Percentiles rank a stretch among this genome's conserved stretches.
Evolutionary conservation across 2,888 invertebrate genomes (phyloP).

Genomic region (Encarsia formosa): DNA sequence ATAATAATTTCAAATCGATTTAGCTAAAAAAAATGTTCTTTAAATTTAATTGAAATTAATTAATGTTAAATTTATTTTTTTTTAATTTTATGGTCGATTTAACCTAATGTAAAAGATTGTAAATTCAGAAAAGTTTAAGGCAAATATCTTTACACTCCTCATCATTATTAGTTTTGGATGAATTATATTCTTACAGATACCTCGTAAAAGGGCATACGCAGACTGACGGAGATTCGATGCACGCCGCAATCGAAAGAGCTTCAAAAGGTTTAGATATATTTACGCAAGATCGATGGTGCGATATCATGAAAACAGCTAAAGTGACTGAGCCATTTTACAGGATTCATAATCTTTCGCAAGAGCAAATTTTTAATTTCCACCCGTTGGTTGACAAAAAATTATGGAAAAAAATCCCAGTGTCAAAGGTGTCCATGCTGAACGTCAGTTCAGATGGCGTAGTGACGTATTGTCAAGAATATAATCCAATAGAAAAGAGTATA

Average conservation of each 20-base stretch:
- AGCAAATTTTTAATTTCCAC: conserved; percentile 14
- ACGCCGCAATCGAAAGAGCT: conserved; percentile 12
- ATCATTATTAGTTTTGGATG: background rate
- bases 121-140: too few relatives aligned
- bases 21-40: too few relatives aligned
- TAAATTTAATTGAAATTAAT: too few relatives aligned
- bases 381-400: background rate
- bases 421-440: background rate
- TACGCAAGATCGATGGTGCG: conserved; percentile 20
- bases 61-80: too few relatives aligned
- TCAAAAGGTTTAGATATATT: conserved; percentile 9
- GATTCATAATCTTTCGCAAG: conserved; percentile 13
- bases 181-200: background rate
- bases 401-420: background rate
- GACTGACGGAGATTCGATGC: conserved; percentile 18
- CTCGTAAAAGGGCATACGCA: conserved; percentile 18
- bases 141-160: background rate
- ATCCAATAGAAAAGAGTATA: background rate
- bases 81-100: too few relatives aligned
- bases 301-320: conserved; percentile 15
- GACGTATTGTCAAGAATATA: background rate
- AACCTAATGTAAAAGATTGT: too few relatives aligned
- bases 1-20: too few relatives aligned
- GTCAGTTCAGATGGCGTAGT: background rate
- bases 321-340: conserved; percentile 9